Percentiles rank a stretch among this genome's conserved stretches.
Evolutionary conservation across 2,113 vertebrate species (phyloP).

Genomic region (Alethe castanea): DNA sequence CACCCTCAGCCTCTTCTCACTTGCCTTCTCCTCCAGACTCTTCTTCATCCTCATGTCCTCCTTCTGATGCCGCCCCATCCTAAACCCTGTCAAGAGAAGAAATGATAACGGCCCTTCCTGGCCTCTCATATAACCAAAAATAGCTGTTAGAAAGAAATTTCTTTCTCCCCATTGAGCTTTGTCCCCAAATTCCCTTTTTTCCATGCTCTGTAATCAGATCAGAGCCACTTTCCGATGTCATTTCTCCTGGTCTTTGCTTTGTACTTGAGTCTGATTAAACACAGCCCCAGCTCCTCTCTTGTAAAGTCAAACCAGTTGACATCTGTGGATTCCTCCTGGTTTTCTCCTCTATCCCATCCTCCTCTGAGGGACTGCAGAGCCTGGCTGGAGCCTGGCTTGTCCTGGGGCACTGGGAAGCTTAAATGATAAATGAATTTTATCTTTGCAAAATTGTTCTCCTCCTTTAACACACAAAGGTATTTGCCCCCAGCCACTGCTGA

Average conservation of each 20-base stretch:
- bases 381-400: not conserved
- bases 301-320: not conserved
- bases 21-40: not conserved
- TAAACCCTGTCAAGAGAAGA: not conserved
- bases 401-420: not conserved
- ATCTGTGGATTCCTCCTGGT: not conserved
- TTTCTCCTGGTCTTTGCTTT: not conserved
- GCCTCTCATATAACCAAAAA: not conserved
- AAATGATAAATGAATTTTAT: not conserved
- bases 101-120: not conserved
- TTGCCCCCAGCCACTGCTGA: not conserved
- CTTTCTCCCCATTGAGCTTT: not conserved
- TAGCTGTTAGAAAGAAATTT: not conserved
- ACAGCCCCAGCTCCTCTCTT: not conserved
- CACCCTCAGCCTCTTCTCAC: not conserved
- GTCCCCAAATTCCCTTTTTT: not conserved
- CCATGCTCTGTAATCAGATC: not conserved
- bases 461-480: not conserved
- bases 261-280: not conserved
- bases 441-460: not conserved
- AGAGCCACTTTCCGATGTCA: not conserved
- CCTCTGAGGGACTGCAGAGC: not conserved
- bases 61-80: not conserved
- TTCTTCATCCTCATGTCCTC: not conserved
- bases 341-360: not conserved